Percentiles rank a stretch among this genome's conserved stretches.
phyloP scores from a whole-genome alignment of 1,140 invertebrate genomes.

The Drosophila littoralis region DNA sequence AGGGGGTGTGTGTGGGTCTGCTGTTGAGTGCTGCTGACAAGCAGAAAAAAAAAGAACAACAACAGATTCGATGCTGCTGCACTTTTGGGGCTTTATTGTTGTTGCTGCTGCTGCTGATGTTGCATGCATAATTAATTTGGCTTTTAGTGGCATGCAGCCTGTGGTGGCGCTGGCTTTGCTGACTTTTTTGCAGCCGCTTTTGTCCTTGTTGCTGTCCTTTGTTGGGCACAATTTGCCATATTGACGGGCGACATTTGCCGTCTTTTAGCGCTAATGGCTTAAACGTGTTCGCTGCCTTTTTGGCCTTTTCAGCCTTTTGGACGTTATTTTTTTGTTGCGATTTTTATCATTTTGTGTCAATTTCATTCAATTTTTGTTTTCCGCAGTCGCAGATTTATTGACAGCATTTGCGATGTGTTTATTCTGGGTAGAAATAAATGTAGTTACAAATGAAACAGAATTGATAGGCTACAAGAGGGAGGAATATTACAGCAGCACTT shows the following conservation, averaged over 20 bases:
- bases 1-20: constrained; percentile 12
- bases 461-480: not conserved
- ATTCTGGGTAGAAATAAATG: constrained; percentile 7
- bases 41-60: constrained; percentile 10
- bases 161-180: constrained; percentile 29
- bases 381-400: constrained; percentile 24
- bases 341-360: constrained; percentile 47
- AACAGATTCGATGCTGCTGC: constrained; percentile 35
- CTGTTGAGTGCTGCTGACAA: constrained; percentile 59
- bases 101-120: constrained; percentile 47
- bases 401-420: constrained; percentile 19
- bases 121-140: constrained; percentile 82
- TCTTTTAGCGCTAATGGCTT: constrained; percentile 72
- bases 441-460: constrained; percentile 4
- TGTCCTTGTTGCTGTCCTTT: constrained; percentile 18
- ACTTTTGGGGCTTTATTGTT: constrained; percentile 41
- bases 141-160: constrained; percentile 63
- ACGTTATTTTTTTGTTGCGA: constrained; percentile 10
- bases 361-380: constrained; percentile 24
- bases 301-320: constrained; percentile 43
- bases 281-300: constrained; percentile 70
- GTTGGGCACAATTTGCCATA: constrained; percentile 55
- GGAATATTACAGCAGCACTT: not conserved
- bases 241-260: constrained; percentile 63
- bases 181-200: constrained; percentile 17